Percentiles rank a stretch among this genome's conserved stretches.
Conservation (phyloP, 2,113 vertebrate species). For the Leptosomus discolor region DNA sequence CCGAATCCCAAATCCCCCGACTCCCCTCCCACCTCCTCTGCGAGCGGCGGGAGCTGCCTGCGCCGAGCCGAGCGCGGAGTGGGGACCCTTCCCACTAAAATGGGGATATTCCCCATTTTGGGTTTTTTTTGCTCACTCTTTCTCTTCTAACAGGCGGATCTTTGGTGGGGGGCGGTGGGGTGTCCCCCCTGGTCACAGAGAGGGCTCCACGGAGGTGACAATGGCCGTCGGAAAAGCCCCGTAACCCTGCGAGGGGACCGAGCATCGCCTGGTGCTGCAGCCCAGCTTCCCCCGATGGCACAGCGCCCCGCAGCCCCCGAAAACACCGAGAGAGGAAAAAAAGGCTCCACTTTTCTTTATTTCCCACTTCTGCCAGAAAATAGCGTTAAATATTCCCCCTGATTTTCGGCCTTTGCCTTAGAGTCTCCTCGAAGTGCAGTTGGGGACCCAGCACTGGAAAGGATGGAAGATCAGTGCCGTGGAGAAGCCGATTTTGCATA, state of each 20-base stretch:
- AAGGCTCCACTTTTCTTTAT: fast-evolving
- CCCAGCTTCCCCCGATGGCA: background rate
- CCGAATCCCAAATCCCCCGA: background rate
- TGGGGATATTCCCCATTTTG: fast-evolving
- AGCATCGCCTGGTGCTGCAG: background rate
- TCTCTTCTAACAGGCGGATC: background rate
- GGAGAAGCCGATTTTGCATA: background rate
- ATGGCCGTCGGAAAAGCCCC: background rate
- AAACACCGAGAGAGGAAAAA: background rate
- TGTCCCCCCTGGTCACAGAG: background rate
- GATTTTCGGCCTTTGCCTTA: background rate
- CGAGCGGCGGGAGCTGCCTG: no score
- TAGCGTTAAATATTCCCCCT: fast-evolving
- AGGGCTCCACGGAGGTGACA: background rate
- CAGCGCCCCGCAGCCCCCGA: background rate
- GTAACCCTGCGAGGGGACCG: background rate
- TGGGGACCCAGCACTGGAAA: no score
- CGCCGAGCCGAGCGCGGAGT: background rate
- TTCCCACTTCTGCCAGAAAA: background rate
- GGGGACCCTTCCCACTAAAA: background rate
- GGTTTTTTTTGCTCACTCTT: background rate
- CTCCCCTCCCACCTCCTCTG: background rate
- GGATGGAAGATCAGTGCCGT: fast-evolving
- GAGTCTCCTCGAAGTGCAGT: fast-evolving
- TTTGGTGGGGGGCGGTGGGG: background rate